phyloP scores from a whole-genome alignment of 30 jellyfish, hydroid and myxozoan species.

The Clytia hemisphaerica region DNA sequence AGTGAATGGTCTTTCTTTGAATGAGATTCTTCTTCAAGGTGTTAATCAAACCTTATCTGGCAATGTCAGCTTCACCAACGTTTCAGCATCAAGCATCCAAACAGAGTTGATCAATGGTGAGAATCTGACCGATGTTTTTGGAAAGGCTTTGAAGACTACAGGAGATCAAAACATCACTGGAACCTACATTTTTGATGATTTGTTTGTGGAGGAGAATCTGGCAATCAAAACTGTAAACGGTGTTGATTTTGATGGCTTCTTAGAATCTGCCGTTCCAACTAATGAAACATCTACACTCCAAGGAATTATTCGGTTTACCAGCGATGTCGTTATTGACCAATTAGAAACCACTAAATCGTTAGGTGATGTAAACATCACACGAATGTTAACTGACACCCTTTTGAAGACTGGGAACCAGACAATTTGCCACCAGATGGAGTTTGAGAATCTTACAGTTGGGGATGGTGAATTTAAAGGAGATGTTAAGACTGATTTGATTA shows the following conservation, averaged over 20 bases:
- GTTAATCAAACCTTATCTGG: conserved; percentile 55
- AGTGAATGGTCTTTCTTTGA: conserved; percentile 27
- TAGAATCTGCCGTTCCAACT: conserved; percentile 37
- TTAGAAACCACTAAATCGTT: conserved; percentile 13
- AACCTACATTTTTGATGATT: conserved; percentile 30
- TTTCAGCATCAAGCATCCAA: conserved; percentile 5
- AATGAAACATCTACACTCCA: no score
- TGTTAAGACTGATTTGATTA: conserved; percentile 18
- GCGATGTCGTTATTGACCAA: no score
- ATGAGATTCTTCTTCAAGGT: conserved; percentile 38
- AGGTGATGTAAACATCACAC: conserved; percentile 55
- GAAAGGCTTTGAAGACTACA: conserved; percentile 18
- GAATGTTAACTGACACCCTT: conserved; percentile 33
- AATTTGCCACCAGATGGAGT: conserved; percentile 45
- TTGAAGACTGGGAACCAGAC: conserved; percentile 34
- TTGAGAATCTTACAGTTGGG: conserved; percentile 25
- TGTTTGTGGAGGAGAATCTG: conserved; percentile 2
- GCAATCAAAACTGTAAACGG: conserved; percentile 45
- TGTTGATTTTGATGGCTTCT: conserved; percentile 44
- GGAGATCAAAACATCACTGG: conserved; percentile 68
- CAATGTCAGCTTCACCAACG: conserved; percentile 19
- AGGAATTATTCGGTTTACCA: no score
- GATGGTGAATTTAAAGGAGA: conserved; percentile 25
- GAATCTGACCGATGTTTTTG: conserved; percentile 38
- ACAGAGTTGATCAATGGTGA: conserved; percentile 44